Evolutionary conservation across 2,888 invertebrate genomes (phyloP), one percentile per base, ranked within the genome.

Genomic region (Paralinhomoeus sp.): DNA sequence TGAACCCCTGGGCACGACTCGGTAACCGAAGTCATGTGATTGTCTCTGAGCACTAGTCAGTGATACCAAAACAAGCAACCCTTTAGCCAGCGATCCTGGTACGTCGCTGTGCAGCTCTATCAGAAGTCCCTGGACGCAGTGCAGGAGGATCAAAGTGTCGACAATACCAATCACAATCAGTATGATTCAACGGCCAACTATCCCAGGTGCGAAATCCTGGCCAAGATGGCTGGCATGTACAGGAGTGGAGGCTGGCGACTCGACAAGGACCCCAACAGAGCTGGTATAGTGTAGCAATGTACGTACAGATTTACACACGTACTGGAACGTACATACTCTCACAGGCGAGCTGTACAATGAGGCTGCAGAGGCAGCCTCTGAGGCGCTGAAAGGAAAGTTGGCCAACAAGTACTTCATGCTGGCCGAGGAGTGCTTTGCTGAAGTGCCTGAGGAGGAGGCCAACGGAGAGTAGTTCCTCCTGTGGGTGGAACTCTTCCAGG

Each of bases 301-400:
- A n/a, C n/a, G n/a, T n/a, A n/a, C n/a, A n/a, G n/a, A n/a, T n/a
- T n/a, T n/a, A n/a, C n/a, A n/a, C n/a, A n/a, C n/a, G n/a, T n/a
- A n/a, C n/a, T n/a, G n/a, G n/a, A n/a, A n/a, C n/a, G n/a, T n/a
- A n/a, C n/a, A n/a, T n/a, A n/a, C n/a, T n/a, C n/a, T n/a, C n/a
- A 9, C 51, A 64, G 65, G 65, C 42, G 68, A 70, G 45, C 52
- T 68, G 50, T 72, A 64, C 56, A 67, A 57, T 47, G 62, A 64
- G 48, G 72, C 71, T 23, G 72, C 70, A n/a, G 71, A 72, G 45
- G 57, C 57, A 18, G 71, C 72, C 1, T 69, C 67, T 60, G 65
- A 61, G 43, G 63, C 65, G n/a, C 68, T 69, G 68, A 70, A 71
- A 49, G 71, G 72, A 23, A 62, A 68, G 45, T 56, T 71, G 45